Evolutionary conservation across 2,888 invertebrate genomes (phyloP).

Genomic region (Oligia strigilis): DNA sequence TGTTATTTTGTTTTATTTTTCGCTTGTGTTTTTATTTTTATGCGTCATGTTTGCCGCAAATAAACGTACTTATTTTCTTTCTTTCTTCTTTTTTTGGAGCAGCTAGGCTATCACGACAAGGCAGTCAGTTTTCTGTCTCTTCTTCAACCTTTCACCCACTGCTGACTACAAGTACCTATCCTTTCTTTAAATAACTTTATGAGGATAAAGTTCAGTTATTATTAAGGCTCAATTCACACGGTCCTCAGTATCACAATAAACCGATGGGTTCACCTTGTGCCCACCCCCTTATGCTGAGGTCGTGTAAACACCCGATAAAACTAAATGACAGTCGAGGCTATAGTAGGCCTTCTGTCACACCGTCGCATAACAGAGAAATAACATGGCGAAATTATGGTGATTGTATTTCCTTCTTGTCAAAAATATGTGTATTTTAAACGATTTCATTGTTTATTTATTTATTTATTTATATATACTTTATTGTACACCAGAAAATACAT

Average conservation of each 20-base stretch:
- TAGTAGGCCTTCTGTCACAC: constrained; percentile 39
- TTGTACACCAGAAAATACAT: no score
- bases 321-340: constrained; percentile 55
- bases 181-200: no score
- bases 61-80: no score
- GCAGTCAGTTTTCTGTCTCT: neutral
- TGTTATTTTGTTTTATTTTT: no score
- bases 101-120: neutral
- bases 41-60: no score
- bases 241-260: constrained; percentile 16
- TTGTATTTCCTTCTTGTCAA: neutral
- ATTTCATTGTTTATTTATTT: no score
- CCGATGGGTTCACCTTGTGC: constrained; percentile 53
- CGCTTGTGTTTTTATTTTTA: no score
- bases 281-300: constrained; percentile 42
- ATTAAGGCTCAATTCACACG: constrained; percentile 10
- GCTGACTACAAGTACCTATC: neutral
- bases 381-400: neutral
- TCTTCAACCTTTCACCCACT: neutral
- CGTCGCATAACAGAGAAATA: constrained; percentile 13
- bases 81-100: neutral
- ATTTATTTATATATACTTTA: no score
- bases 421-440: neutral
- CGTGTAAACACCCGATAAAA: constrained; percentile 55
- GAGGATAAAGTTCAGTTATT: neutral